phyloP scores from a whole-genome alignment of 2,888 invertebrate species.

The Amitus sp. region DNA sequence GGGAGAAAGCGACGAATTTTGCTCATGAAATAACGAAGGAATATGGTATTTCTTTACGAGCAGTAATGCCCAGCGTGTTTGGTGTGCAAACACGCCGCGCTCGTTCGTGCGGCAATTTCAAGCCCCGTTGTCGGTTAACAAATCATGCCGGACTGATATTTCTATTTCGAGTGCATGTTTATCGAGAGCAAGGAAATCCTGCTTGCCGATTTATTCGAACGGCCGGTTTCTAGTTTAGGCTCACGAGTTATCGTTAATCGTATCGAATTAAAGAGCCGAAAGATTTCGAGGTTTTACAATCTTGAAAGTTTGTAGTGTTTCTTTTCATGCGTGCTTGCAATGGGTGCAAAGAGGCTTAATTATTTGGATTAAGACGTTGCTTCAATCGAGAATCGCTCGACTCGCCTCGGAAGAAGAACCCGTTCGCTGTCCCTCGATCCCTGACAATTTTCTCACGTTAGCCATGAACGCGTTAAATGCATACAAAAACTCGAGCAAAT shows the following conservation, averaged over 20 bases:
- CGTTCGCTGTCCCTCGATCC: constrained; percentile 16
- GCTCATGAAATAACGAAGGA: neutral
- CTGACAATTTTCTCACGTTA: constrained; percentile 28
- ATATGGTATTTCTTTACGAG: constrained; percentile 4
- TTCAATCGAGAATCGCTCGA: constrained; percentile 35
- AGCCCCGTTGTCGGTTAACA: constrained; percentile 2
- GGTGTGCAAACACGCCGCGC: constrained; percentile 3
- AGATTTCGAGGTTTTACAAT: constrained; percentile 18
- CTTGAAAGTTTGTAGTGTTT: constrained; percentile 23
- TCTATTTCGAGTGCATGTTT: neutral
- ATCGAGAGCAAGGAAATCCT: neutral
- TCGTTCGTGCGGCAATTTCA: neutral
- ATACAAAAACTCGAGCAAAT: constrained; percentile 13
- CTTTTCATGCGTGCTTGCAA: constrained; percentile 29
- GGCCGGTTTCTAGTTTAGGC: too few relatives aligned
- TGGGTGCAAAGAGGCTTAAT: constrained; percentile 41
- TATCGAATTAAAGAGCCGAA: too few relatives aligned
- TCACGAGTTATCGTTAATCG: too few relatives aligned
- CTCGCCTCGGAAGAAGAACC: constrained; percentile 30
- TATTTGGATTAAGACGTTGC: constrained; percentile 41
- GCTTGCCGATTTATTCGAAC: neutral
- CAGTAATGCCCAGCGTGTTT: neutral
- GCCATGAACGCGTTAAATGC: constrained; percentile 14
- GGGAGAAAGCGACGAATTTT: constrained; percentile 2
- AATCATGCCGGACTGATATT: neutral